Base-by-base conservation (phyloP, 2,888 invertebrate species). In the Lasioglossum lativentre region DNA sequence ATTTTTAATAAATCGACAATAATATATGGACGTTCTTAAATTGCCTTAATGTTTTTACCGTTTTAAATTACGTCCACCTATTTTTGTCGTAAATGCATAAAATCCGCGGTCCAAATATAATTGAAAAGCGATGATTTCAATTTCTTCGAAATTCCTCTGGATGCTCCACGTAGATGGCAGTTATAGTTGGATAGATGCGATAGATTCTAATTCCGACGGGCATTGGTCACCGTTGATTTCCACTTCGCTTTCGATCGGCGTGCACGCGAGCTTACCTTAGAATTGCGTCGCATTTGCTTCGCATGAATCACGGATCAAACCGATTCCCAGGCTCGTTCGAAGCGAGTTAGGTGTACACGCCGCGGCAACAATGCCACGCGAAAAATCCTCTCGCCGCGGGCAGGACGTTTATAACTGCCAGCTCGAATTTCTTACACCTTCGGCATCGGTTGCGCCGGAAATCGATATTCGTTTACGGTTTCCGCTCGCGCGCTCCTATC, bases 391-490 rank as follows among this genome's bases (percentile, higher is more conserved):
- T 40, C 23, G 19, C 38, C 27, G 70, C 38, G 40, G 70, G 56
- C 56, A 40, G 56, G 8, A 38, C 56, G 42, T 75, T 75, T 75
- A 59, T 75, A 38, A n/a, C 56, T 76, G 76, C 19, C 47, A 47
- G 45, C 30, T 56, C 38, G 45, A 78, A 56, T 71, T 78, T 71
- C 78, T 71, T 72, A 59, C 70, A 45, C 45, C 52, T 40, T 38
- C n/a, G 8, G 70, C 70, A 70, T 56, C 78, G 19, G 27, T 14
- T 23, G 45, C 19, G 66, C 66, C 77, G 71, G 52, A 74, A 70
- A 86, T 77, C 78, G 72, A n/a, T 79, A 73, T 66, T 34, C 23
- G 74, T 42, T 74, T 30, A 74, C 70, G 27, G 47, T 38, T 42
- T 40, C 19, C 77, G 19, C 23, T 47, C 40, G 52, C 56, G 38